Conservation (phyloP, 1,140 invertebrate genomes). For the Melitaea cinxia region DNA sequence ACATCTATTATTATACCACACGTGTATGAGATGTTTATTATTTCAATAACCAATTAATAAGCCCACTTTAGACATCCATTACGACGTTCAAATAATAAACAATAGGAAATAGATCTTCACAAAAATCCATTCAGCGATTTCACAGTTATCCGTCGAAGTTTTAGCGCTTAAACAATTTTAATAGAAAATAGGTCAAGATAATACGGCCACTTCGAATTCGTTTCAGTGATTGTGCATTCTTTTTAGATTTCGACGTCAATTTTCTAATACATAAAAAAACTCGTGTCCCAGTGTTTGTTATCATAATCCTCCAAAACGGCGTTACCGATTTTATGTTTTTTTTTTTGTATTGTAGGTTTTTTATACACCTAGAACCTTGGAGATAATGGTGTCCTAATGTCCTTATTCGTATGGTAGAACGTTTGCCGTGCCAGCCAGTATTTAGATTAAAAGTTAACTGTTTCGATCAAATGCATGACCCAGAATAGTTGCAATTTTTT, state of each 20-base stretch:
- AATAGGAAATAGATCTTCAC: constrained; percentile 18
- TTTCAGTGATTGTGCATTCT: constrained; percentile 11
- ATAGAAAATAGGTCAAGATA: constrained; percentile 34
- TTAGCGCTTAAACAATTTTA: constrained; percentile 33
- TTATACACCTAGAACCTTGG: too few relatives aligned
- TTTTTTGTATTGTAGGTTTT: too few relatives aligned
- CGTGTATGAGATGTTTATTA: background rate
- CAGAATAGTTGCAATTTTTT: too few relatives aligned
- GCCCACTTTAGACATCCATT: constrained; percentile 12
- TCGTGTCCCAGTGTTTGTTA: too few relatives aligned
- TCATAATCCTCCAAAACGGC: too few relatives aligned
- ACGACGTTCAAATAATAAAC: constrained; percentile 16
- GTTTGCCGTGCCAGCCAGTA: too few relatives aligned
- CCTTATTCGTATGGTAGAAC: too few relatives aligned
- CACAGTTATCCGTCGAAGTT: constrained; percentile 20
- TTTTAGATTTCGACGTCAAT: background rate
- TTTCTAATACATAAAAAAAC: too few relatives aligned
- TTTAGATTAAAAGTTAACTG: too few relatives aligned
- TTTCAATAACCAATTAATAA: background rate
- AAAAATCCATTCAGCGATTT: constrained; percentile 35
- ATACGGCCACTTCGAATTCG: constrained; percentile 26
- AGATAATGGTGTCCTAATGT: too few relatives aligned
- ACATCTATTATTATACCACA: background rate
- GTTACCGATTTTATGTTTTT: too few relatives aligned
- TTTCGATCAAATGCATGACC: too few relatives aligned